These are phyloP conservation scores for Holothuria scabra DNA, from an alignment of 53 echinoderm and acorn worm species.

Conservation along the genomic window DNA sequence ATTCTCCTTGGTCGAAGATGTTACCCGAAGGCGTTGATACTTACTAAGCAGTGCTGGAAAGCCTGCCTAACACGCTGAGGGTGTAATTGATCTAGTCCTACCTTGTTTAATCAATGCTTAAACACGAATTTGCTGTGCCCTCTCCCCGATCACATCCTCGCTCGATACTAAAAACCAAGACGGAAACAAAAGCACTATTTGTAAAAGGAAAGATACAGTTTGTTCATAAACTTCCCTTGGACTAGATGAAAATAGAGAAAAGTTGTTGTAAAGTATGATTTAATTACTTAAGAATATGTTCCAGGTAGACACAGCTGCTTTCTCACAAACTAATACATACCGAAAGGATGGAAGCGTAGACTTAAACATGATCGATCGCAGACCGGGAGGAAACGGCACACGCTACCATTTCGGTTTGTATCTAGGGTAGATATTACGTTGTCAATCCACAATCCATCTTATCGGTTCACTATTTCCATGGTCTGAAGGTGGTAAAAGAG, in stretches of 20 bases:
- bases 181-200: constrained; percentile 28
- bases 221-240: constrained; percentile 43
- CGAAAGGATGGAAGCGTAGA: not conserved
- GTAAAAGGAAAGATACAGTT: constrained; percentile 49
- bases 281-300: constrained; percentile 36
- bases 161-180: constrained; percentile 43
- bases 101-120: constrained; percentile 51
- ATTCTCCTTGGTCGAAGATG: constrained; percentile 8
- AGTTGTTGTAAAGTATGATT: constrained; percentile 43
- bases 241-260: not conserved
- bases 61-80: constrained; percentile 35
- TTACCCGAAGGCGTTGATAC: constrained; percentile 33
- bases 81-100: constrained; percentile 39
- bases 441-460: too few relatives aligned
- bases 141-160: constrained; percentile 32
- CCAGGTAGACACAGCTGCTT: constrained; percentile 40
- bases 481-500: too few relatives aligned
- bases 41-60: constrained; percentile 34
- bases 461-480: too few relatives aligned
- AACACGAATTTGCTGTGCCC: constrained; percentile 41
- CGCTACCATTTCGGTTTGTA: not conserved
- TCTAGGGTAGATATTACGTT: too few relatives aligned
- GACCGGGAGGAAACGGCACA: constrained; percentile 25
- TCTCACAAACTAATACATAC: constrained; percentile 10
- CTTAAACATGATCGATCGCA: constrained; percentile 30